Percentiles rank a stretch among this genome's conserved stretches.
phyloP scores from a whole-genome alignment of 2,797 vertebrate genomes.

The Artibeus jamaicensis region DNA sequence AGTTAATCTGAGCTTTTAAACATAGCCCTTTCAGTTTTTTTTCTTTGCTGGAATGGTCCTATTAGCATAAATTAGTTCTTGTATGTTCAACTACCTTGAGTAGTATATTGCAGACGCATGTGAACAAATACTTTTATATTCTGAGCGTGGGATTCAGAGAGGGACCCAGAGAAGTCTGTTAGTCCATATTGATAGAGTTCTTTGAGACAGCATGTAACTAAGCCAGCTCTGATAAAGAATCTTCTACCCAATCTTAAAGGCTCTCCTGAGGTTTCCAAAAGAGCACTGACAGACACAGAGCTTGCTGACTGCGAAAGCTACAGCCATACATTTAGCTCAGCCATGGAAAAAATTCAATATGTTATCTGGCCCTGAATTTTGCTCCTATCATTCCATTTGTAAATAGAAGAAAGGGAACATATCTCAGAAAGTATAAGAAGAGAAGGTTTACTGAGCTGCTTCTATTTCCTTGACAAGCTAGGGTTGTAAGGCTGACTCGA shows the following conservation, averaged over 20 bases:
- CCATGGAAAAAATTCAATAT: background rate
- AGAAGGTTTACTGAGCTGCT: background rate
- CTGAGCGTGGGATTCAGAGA: background rate
- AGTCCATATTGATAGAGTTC: background rate
- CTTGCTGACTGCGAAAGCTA: background rate
- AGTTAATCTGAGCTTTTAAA: conserved; percentile 75
- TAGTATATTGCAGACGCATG: background rate
- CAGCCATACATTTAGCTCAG: background rate
- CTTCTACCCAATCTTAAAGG: background rate
- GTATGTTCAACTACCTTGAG: conserved; percentile 43
- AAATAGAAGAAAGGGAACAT: background rate
- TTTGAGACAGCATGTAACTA: background rate
- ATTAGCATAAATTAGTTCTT: conserved; percentile 72
- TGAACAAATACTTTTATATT: conserved; percentile 13
- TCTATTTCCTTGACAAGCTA: background rate
- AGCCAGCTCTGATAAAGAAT: background rate
- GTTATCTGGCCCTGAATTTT: background rate
- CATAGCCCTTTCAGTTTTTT: conserved; percentile 66
- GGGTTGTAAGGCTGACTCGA: background rate
- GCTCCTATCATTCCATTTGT: background rate
- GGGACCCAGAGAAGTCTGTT: background rate
- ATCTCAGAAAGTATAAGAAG: background rate
- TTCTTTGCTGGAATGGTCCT: conserved; percentile 64
- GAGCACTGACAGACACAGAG: background rate
- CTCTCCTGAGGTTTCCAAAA: background rate